A percentile compares a stretch with the other conserved stretches of the same genome.
These are phyloP conservation scores for Coptodon rendalli DNA, from an alignment of 2,113 vertebrate species.

Conservation along the genomic window DNA sequence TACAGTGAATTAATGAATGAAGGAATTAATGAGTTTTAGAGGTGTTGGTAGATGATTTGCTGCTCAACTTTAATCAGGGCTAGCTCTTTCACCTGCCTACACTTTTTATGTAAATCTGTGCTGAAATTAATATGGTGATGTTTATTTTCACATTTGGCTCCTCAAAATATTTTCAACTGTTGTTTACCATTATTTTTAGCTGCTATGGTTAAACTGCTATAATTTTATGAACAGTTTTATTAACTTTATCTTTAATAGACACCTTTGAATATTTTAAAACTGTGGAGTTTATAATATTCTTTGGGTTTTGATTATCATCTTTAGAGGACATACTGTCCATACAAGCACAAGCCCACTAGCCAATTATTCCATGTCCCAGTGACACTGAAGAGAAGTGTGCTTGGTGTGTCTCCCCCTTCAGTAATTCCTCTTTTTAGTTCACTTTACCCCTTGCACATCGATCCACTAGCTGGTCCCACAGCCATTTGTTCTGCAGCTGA, in stretches of 20 bases:
- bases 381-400: neutral
- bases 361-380: slow-evolving; percentile 15
- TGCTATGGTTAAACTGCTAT: neutral
- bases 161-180: neutral
- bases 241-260: neutral
- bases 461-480: slow-evolving; percentile 34
- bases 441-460: slow-evolving; percentile 27
- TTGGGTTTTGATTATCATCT: neutral
- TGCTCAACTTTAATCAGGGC: neutral
- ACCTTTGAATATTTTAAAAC: neutral
- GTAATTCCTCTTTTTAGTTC: slow-evolving; percentile 8
- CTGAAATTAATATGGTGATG: neutral
- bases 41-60: neutral
- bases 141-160: neutral
- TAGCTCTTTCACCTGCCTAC: neutral
- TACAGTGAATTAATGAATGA: neutral
- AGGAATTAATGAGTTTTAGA: neutral
- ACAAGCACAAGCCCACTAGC: neutral
- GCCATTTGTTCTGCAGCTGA: slow-evolving; percentile 43
- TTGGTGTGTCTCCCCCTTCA: neutral
- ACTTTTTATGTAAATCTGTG: neutral
- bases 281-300: neutral
- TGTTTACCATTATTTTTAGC: neutral
- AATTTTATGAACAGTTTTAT: neutral
- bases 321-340: neutral